Evolutionary conservation across 2,113 vertebrate genomes (phyloP), one percentile per base, ranked within the genome.

Genomic region (Rhinichthys klamathensis): DNA sequence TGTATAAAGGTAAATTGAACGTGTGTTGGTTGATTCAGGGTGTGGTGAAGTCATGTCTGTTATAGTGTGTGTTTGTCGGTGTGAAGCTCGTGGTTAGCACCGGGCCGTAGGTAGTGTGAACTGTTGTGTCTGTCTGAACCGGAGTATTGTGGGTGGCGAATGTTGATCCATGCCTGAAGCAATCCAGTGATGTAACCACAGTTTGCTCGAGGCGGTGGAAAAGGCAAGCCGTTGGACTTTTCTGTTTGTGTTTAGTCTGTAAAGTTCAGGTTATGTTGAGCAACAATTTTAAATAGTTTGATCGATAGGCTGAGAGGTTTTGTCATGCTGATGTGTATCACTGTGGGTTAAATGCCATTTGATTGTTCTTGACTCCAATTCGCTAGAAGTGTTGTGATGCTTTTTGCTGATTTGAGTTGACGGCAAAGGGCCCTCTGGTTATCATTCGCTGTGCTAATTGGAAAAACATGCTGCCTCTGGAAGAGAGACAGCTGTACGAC

Each of bases 91-190:
- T 78, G 41, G 74, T 65, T 65, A 69, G 18, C 30, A 6, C 35
- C 2, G 18, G 44, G 27, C 10, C n/a, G 27, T 76, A 30, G 38
- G 60, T 74, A 65, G 35, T 75, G 81, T 46, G 41, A 69, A 49
- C 69, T 46, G 77, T 78, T 87, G 67, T 87, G 65, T 80, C 65
- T 81, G 82, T 74, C 44, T 38, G 74, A 61, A 67, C 27, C 44
- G 32, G 75, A 79, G 65, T 69, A 72, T 27, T 79, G 84, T 85
- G 76, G 84, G 65, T 80, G 76, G 84, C 38, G 54, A 69, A 32
- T 70, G 67, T 73, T 80, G 63, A 70, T 58, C 65, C 21, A 44
- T 56, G 32, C 61, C 65, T 70, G 51, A 35, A 85, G 76, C 49
- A 58, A 41, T 27, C 18, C 13, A 32, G 61, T 80, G 65, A 80